phyloP scores from a whole-genome alignment of 2,113 vertebrate genomes.

The Terrapene triunguis region DNA sequence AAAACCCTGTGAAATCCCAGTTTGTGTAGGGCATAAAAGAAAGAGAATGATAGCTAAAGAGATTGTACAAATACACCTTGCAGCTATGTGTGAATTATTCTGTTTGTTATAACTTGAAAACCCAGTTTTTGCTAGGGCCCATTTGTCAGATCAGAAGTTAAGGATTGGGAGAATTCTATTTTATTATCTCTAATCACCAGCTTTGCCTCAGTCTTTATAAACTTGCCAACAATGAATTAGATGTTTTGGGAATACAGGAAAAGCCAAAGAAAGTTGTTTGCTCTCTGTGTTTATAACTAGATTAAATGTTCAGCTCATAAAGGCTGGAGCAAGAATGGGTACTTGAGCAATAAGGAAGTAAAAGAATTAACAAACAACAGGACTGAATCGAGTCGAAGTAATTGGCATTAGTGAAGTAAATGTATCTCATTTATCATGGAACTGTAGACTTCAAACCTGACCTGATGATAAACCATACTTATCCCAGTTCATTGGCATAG shows the following conservation, averaged over 20 bases:
- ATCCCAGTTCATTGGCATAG: accelerated
- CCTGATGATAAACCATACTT: not conserved
- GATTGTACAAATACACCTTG: slow-evolving; percentile 24
- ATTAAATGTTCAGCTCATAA: not conserved
- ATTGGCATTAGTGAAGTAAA: not conserved
- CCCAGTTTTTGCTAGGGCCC: slow-evolving; percentile 14
- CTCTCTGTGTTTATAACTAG: not conserved
- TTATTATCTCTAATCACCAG: slow-evolving; percentile 8
- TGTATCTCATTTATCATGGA: accelerated
- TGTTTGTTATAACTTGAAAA: slow-evolving; percentile 21
- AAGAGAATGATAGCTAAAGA: not conserved
- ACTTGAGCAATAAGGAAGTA: not conserved
- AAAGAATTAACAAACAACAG: not conserved
- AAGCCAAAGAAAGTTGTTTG: accelerated
- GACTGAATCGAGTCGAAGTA: not conserved
- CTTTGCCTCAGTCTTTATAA: slow-evolving; percentile 28
- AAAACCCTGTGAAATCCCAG: not conserved
- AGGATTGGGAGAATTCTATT: not conserved
- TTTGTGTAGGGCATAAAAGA: not conserved
- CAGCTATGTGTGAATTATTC: slow-evolving; percentile 1
- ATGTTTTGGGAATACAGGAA: not conserved
- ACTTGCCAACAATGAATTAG: not conserved
- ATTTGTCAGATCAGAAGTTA: not conserved
- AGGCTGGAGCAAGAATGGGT: not conserved
- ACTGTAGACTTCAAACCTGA: not conserved